These are phyloP conservation scores for Erebia aethiops DNA, from an alignment of 2,888 invertebrate genomes.

Conservation along the genomic window DNA sequence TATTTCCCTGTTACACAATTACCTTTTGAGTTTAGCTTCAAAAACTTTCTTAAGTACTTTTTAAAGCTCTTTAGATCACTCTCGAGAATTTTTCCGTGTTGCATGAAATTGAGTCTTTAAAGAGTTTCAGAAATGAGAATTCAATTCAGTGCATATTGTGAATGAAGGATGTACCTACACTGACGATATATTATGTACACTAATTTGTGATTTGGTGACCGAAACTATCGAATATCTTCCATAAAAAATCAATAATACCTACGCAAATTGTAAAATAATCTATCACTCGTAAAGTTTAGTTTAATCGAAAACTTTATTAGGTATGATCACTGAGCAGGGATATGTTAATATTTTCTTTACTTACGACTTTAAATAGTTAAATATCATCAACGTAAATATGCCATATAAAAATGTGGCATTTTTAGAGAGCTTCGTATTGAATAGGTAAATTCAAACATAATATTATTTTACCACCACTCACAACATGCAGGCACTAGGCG, in stretches of 20 bases:
- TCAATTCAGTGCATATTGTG: background rate
- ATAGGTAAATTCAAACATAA: conserved; percentile 19
- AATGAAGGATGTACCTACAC: no score
- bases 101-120: background rate
- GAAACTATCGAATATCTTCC: no score
- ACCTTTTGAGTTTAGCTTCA: background rate
- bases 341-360: background rate
- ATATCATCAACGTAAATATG: background rate
- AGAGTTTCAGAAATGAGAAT: background rate
- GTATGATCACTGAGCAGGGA: background rate
- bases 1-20: background rate
- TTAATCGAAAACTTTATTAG: background rate
- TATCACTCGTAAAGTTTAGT: background rate
- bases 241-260: no score
- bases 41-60: conserved; percentile 1
- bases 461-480: conserved; percentile 23
- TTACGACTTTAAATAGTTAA: background rate
- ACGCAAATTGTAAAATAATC: no score
- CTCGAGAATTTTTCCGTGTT: background rate
- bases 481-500: background rate
- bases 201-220: no score
- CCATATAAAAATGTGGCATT: background rate
- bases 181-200: no score
- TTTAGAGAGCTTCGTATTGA: background rate
- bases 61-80: conserved; percentile 9